These are phyloP conservation scores for Frieseomelitta varia DNA, from an alignment of 1,140 invertebrate genomes.

Conservation along the genomic window DNA sequence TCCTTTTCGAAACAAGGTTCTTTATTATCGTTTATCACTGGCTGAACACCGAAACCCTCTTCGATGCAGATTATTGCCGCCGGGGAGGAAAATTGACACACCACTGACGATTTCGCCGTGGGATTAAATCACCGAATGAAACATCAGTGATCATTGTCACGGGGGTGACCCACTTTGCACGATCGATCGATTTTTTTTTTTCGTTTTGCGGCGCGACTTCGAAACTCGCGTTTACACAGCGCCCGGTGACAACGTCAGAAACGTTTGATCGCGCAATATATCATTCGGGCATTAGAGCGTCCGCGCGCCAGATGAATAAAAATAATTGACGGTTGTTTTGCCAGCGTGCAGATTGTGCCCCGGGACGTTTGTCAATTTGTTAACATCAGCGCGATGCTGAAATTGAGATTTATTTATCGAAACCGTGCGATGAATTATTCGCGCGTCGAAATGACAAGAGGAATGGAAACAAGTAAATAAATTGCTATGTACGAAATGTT, in stretches of 20 bases:
- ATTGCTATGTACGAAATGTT: neutral
- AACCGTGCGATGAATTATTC: neutral
- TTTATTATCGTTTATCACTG: conserved; percentile 15
- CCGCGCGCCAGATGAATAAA: neutral
- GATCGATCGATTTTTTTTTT: conserved; percentile 33
- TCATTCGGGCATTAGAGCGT: neutral
- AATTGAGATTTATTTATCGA: neutral
- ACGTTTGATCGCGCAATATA: neutral
- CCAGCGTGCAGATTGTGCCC: no score
- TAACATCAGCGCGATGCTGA: neutral
- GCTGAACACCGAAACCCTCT: conserved; percentile 20
- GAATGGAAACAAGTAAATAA: neutral
- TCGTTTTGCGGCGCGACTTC: neutral
- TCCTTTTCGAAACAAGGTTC: neutral
- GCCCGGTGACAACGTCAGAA: neutral
- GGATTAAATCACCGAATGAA: conserved; percentile 31
- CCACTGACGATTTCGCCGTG: neutral
- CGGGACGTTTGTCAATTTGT: neutral
- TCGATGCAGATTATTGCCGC: neutral
- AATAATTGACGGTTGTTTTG: neutral
- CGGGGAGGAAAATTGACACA: conserved; percentile 18
- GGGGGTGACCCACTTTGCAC: conserved; percentile 48
- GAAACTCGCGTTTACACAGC: neutral
- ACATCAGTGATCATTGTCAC: conserved; percentile 30
- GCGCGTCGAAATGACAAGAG: neutral